Evolutionary conservation across 30 jellyfish, hydroid and myxozoan species (phyloP), one percentile per base, ranked within the genome.

Genomic region (Cassiopea andromeda): DNA sequence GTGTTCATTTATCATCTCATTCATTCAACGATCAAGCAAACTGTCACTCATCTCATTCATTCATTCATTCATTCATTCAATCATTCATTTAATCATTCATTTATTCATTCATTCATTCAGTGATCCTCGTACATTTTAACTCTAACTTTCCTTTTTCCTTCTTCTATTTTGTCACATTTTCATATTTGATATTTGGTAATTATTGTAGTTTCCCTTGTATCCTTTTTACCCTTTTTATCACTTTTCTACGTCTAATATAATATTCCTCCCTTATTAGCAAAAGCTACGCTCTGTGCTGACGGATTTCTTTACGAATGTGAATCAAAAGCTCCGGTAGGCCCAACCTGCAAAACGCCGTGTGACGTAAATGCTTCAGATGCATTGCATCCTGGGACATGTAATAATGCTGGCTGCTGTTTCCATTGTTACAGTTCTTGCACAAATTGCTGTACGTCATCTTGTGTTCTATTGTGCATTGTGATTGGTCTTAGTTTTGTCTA

Each of bases 281-380:
- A 93, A 70, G 98, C 86, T 15, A 68, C 98, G 15, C 76, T 77
- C 27, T 93, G 98, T 77, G 71, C 94, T 2, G 78, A 85, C 77
- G 98, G 98, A 3, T 82, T 57, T 48, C 94, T 93, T 3, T 93
- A 81, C 68, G 98, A 93, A 84, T 93, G 98, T 68, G 91, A 88
- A 44, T 66, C 94, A 58, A 85, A 88, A 58, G 71, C 58, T 1
- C 96, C 84, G 10, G 85, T 90, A 49, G 94, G 90, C n/a, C 71
- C 77, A 7, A 18, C 93, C 17, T 93, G 98, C 73, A 83, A 68
- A 9, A 59, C 92, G 44, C 92, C 92, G 44, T 93, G 98, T 78
- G 97, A 93, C 79, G 92, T 77, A 15, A 82, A 57, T 50, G 98
- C 98, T 8, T 93, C 98, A 16, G 83, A 75, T 1, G 97, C 97